These are phyloP conservation scores for Papilio glaucus DNA, from an alignment of 1,140 invertebrate genomes.

Conservation along the genomic window DNA sequence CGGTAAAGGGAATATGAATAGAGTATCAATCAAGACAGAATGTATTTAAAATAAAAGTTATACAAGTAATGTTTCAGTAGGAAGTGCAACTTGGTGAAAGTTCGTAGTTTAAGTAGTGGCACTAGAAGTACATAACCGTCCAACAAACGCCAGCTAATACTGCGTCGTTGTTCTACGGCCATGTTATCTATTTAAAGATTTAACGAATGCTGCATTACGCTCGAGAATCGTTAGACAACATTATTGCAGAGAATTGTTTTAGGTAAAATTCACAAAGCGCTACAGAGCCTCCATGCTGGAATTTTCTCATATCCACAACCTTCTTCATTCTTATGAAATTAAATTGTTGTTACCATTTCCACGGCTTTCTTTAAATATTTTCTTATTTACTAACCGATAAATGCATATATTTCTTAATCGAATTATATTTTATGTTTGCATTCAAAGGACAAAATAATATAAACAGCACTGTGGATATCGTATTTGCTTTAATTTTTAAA, in stretches of 20 bases:
- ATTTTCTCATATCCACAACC: background rate
- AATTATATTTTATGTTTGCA: background rate
- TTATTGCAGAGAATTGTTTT: constrained; percentile 11
- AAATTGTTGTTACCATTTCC: background rate
- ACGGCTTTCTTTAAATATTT: background rate
- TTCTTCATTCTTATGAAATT: background rate
- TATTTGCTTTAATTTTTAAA: background rate
- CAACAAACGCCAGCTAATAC: constrained; percentile 30
- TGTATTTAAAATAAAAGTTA: no score
- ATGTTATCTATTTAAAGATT: constrained; percentile 39
- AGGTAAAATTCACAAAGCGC: constrained; percentile 17
- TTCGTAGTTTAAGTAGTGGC: background rate
- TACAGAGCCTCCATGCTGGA: background rate
- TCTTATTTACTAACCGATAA: background rate
- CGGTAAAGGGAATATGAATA: background rate
- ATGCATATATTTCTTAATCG: background rate
- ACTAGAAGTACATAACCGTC: constrained; percentile 35
- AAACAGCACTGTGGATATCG: background rate
- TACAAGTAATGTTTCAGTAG: background rate
- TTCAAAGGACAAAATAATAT: constrained; percentile 3
- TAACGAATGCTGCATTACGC: constrained; percentile 30
- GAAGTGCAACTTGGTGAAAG: background rate
- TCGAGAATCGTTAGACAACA: constrained; percentile 33
- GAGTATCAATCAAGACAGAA: background rate
- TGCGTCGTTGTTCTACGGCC: constrained; percentile 29